A percentile compares a stretch with the other conserved stretches of the same genome.
These are phyloP conservation scores for Frieseomelitta varia DNA, from an alignment of 1,140 invertebrate genomes.

Conservation along the genomic window DNA sequence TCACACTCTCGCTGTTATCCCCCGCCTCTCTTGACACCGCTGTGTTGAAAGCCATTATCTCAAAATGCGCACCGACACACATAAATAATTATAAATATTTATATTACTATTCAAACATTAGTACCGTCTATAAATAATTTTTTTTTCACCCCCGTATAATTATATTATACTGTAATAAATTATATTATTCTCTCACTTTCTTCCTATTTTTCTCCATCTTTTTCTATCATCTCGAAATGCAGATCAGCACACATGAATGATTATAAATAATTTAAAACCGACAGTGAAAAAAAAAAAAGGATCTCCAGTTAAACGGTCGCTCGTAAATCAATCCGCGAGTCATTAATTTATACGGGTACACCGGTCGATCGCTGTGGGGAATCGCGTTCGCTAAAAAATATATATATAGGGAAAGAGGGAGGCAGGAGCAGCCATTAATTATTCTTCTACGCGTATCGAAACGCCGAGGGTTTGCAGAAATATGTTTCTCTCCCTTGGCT, in stretches of 20 bases:
- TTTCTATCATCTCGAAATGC: constrained; percentile 39
- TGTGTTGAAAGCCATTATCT: constrained; percentile 52
- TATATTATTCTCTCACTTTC: neutral
- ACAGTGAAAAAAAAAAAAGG: constrained; percentile 37
- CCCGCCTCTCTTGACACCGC: no score
- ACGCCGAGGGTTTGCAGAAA: neutral
- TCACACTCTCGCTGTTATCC: neutral
- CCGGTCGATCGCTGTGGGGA: constrained; percentile 28
- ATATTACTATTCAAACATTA: no score
- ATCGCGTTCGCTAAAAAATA: neutral
- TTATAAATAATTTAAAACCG: constrained; percentile 64
- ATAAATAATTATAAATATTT: constrained; percentile 60
- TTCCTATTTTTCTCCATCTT: neutral
- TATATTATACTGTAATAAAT: no score
- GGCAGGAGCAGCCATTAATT: constrained; percentile 51
- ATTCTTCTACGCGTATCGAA: constrained; percentile 34
- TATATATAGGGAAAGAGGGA: neutral
- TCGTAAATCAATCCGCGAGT: constrained; percentile 58
- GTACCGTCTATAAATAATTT: no score
- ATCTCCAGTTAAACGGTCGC: constrained; percentile 47
- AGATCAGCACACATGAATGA: constrained; percentile 41
- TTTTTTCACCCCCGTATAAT: no score
- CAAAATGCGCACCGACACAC: constrained; percentile 34
- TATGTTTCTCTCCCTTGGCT: neutral
- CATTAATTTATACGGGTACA: constrained; percentile 59